These are phyloP conservation scores for Romanogobio albipinnatus DNA, from an alignment of 2,113 vertebrate species.

Conservation along the genomic window DNA sequence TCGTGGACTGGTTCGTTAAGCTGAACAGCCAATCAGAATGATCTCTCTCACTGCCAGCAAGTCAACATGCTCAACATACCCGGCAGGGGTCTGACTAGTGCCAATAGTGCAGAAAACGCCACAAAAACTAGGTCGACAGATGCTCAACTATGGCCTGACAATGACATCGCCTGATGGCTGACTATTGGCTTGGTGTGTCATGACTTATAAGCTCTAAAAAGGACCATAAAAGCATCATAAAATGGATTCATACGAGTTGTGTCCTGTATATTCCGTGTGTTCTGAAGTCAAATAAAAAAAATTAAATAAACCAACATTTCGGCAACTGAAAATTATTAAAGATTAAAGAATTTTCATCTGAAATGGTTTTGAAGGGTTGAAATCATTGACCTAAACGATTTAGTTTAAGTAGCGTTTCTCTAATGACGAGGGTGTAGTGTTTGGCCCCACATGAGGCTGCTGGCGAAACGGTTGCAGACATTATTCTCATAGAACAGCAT, in stretches of 20 bases:
- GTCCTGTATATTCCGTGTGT: background rate
- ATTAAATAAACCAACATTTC: background rate
- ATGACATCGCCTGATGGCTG: background rate
- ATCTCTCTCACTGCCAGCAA: background rate
- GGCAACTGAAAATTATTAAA: background rate
- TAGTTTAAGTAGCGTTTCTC: background rate
- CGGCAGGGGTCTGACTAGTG: background rate
- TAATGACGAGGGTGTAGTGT: conserved; percentile 83
- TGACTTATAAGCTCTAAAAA: background rate
- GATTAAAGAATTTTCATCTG: background rate
- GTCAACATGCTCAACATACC: background rate
- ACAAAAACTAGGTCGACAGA: background rate
- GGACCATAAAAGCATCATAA: background rate
- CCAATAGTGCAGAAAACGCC: background rate
- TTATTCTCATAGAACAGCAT: conserved; percentile 94
- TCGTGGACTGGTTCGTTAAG: background rate
- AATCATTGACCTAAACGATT: background rate
- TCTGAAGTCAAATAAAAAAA: background rate
- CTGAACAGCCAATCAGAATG: background rate
- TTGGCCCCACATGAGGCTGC: conserved; percentile 97
- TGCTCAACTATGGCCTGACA: background rate
- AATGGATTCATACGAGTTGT: background rate
- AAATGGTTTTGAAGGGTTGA: background rate
- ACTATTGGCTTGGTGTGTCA: background rate
- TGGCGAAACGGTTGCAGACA: conserved; percentile 96